Evolutionary conservation across 2,797 vertebrate genomes (phyloP), one percentile per base, ranked within the genome.

Genomic region (Gastrophryne carolinensis): DNA sequence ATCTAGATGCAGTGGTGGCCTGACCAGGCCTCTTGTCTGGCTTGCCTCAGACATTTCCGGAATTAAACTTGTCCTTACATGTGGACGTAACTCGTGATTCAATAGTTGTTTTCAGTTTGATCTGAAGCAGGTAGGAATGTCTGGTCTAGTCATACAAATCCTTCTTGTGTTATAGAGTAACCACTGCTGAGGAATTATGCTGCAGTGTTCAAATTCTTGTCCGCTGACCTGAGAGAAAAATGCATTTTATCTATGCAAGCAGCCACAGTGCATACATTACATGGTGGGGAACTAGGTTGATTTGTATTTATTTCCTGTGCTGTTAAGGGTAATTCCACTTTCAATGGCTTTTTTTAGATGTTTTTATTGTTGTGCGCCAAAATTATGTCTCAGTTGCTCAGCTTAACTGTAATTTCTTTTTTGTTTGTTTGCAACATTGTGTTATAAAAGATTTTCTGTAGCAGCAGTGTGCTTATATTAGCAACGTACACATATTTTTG

Each of bases 21-120:
- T 49, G 12, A 57, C 19, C 27, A 15, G 66, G 34, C 17, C 47
- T 37, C 17, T 27, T 60, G 63, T 74, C 72, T 74, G 64, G 53
- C 13, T 74, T 50, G 50, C 41, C 5, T 58, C 41, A 74, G 62
- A 74, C 63, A 50, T 64, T 71, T 77, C 49, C 64, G 21, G 35
- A 58, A 47, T 77, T 24, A 35, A 35, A 52, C 67, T 11, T 64
- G 74, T 69, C 60, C 49, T 44, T 63, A 49, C 74, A 41, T 63
- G 74, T 50, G 37, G 67, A 71, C 50, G n/a, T 67, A 75, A 52
- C 63, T 30, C 39, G 52, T 75, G 73, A 75, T 30, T 75, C 73
- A 75, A 39, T 35, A 35, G 11, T 30, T 15, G 9, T 50, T 57
- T 66, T 29, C 26, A 17, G 49, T 47, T 58, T 39, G 53, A 75